Conservation (phyloP, 2,797 vertebrate species). For the Kryptopterus vitreolus region DNA sequence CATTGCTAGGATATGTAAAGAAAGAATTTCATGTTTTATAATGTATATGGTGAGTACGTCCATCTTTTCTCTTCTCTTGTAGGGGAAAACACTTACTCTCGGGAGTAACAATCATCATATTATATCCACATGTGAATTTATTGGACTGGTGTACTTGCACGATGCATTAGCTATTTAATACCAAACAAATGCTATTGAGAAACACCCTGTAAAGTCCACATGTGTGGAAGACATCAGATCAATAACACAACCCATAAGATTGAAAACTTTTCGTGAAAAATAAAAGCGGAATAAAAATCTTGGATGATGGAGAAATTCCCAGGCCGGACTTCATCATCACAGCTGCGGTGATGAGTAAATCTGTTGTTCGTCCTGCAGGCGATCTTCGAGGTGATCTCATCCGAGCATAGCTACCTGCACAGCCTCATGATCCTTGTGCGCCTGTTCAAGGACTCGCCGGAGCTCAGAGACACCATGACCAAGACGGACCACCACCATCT, state of each 20-base stretch:
- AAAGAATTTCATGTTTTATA: too few species aligned
- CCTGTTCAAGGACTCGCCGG: constrained; percentile 92
- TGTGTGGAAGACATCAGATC: not conserved
- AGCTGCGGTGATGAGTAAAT: not conserved
- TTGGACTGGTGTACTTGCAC: not conserved
- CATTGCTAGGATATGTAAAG: too few species aligned
- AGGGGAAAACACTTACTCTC: too few species aligned
- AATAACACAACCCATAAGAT: not conserved
- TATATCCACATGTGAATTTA: not conserved
- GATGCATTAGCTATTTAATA: not conserved
- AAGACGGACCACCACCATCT: constrained; percentile 97
- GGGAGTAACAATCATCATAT: not conserved
- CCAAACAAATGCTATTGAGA: not conserved
- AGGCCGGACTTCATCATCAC: too few species aligned
- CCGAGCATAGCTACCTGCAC: constrained; percentile 94
- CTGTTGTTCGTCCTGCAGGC: constrained; percentile 70
- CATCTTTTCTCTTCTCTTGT: too few species aligned
- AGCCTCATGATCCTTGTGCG: constrained; percentile 93
- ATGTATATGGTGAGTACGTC: too few species aligned
- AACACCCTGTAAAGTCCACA: too few species aligned
- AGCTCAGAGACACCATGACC: constrained; percentile 89
- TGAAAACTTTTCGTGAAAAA: not conserved
- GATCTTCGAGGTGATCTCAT: constrained; percentile 97
- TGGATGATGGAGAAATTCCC: not conserved
- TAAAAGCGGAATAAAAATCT: not conserved